phyloP scores from a whole-genome alignment of 2,797 vertebrate species.

The Lerista edwardsae region DNA sequence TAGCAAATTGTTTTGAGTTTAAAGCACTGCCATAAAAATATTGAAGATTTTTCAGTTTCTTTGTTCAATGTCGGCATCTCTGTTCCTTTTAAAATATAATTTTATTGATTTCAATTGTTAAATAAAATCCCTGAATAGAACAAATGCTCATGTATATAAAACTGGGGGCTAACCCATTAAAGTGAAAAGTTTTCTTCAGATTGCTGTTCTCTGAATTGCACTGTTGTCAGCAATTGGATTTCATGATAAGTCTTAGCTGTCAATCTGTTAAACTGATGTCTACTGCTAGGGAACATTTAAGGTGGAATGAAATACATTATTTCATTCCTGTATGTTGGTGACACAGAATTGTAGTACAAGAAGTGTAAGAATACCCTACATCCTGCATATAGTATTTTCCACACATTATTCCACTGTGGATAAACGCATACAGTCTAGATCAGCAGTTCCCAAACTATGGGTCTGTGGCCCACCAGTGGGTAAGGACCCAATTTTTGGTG shows the following conservation, averaged over 20 bases:
- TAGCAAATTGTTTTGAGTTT: neutral
- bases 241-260: neutral
- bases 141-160: neutral
- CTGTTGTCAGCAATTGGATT: neutral
- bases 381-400: neutral
- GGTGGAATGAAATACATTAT: neutral
- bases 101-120: neutral
- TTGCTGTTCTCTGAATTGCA: neutral
- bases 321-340: conserved; percentile 5
- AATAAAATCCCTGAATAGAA: neutral
- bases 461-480: too few relatives aligned
- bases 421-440: neutral
- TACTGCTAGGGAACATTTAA: neutral
- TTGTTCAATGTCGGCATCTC: neutral
- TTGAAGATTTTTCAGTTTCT: neutral
- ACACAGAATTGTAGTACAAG: neutral
- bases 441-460: too few relatives aligned
- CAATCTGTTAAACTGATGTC: neutral
- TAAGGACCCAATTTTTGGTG: too few relatives aligned
- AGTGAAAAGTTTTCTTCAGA: neutral
- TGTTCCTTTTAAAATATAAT: neutral
- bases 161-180: neutral
- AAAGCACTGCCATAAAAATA: neutral
- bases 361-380: neutral
- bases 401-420: neutral